Conservation (phyloP, 2,888 invertebrate genomes). For the Gymnocheta viridis region DNA sequence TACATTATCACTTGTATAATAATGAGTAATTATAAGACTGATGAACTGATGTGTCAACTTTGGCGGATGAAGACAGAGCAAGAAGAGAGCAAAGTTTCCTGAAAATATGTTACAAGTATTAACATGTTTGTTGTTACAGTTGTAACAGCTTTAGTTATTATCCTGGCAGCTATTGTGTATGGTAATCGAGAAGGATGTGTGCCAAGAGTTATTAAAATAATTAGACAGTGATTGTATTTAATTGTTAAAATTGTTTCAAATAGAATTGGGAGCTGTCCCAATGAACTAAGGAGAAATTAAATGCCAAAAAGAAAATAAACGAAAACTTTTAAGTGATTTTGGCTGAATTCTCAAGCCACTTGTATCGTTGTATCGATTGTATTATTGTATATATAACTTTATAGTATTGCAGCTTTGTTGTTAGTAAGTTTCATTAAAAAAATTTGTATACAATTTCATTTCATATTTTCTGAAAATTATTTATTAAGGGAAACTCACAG, state of each 20-base stretch:
- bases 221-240: not conserved
- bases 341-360: no score
- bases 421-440: no score
- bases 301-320: no score
- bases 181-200: constrained; percentile 13
- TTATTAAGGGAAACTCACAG: no score
- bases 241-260: not conserved
- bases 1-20: constrained; percentile 57
- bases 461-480: no score
- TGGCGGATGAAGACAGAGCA: not conserved
- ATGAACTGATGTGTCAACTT: constrained; percentile 57
- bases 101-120: constrained; percentile 25
- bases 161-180: constrained; percentile 20
- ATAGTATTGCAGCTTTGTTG: no score
- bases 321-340: no score
- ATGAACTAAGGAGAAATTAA: not conserved
- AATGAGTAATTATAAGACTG: constrained; percentile 55
- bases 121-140: constrained; percentile 6
- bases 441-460: no score
- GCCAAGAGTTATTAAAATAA: not conserved
- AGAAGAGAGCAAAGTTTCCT: constrained; percentile 25
- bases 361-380: no score
- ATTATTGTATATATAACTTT: no score
- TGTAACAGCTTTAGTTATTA: constrained; percentile 5
- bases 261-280: not conserved